Base-by-base conservation (phyloP, 2,113 vertebrate species). In the Hypomesus transpacificus region DNA sequence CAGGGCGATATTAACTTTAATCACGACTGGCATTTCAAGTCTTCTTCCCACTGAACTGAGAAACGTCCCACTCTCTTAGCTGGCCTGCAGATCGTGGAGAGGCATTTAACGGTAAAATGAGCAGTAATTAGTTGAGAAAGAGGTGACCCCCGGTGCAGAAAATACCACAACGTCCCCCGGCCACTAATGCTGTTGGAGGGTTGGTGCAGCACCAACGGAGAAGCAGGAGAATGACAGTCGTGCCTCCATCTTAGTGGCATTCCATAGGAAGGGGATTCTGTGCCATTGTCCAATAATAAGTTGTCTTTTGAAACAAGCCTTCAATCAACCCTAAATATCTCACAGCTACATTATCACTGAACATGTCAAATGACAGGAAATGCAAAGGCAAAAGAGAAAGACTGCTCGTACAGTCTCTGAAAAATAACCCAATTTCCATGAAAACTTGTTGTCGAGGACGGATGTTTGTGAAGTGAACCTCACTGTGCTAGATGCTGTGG, bases 61-160 rank as follows among this genome's bases (percentile, higher is more conserved):
- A 82, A 84, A 81, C 22, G 75, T 79, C 76, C 76, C 65, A 52
- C 63, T 51, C 72, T 68, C 85, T 84, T 68, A 71, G 74, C 66
- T 63, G 66, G 65, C 71, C 79, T 54, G 68, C 54, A 70, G 82
- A 80, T 78, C 78, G 52, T 73, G 72, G 65, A 34, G 63, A 77
- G 54, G 63, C 73, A 73, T 83, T 81, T 71, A 74, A 63, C 74
- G 69, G 75, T 80, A 80, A 34, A 85, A 82, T 70, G 58, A 86
- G 83, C 75, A 79, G 81, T 86, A 87, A 87, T 89, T 91, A 86
- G 81, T 22, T 75, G 82, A 85, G 80, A 54, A 79, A 75, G 76
- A 87, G 73, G 80, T 75, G 77, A 87, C 76, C 76, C 75, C 24
- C 46, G 3, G 8, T 8, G 17, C 60, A 77, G 66, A 82, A 80